phyloP scores from a whole-genome alignment of 2,113 vertebrate species.

The Sigmodon hispidus region DNA sequence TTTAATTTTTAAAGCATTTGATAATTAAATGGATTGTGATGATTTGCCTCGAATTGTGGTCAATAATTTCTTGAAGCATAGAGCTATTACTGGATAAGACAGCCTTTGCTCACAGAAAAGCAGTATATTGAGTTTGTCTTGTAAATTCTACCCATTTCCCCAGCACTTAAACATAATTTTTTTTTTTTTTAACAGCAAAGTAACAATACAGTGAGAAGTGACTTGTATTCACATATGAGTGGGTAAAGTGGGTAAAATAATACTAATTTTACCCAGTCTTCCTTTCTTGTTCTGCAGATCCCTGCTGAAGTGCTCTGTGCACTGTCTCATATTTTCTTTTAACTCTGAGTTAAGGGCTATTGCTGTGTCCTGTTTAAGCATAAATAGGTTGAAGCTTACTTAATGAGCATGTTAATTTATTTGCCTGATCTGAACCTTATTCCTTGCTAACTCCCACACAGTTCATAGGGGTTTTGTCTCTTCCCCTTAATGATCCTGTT shows the following conservation, averaged over 20 bases:
- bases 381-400: background rate
- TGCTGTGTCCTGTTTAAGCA: background rate
- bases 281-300: background rate
- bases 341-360: background rate
- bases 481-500: background rate
- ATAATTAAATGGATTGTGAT: slow-evolving; percentile 30
- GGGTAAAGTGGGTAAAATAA: background rate
- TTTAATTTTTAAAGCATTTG: slow-evolving; percentile 23
- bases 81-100: background rate
- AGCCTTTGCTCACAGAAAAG: slow-evolving; percentile 2
- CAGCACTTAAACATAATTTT: background rate
- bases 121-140: slow-evolving; percentile 33
- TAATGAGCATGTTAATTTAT: background rate
- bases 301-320: background rate
- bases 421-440: background rate
- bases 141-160: background rate
- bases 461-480: slow-evolving; percentile 34
- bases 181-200: background rate
- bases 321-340: background rate
- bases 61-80: slow-evolving; percentile 16
- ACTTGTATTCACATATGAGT: slow-evolving; percentile 14
- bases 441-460: background rate
- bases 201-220: slow-evolving; percentile 37
- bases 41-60: background rate
- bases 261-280: background rate